These are phyloP conservation scores for Amiota minor DNA, from an alignment of 2,888 invertebrate genomes.

Conservation along the genomic window DNA sequence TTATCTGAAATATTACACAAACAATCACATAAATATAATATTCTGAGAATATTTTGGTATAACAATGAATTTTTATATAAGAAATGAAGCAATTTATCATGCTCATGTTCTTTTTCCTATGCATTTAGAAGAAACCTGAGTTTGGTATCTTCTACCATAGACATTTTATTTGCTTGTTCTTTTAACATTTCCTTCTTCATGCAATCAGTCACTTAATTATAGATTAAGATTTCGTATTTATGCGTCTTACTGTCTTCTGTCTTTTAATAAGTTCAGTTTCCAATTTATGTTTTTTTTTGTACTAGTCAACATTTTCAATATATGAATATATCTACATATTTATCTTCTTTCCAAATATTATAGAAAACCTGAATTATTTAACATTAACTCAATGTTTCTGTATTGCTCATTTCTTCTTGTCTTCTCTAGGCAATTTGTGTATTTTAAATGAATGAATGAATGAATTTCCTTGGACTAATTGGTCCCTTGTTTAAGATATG, in stretches of 20 bases:
- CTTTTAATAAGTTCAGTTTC: neutral
- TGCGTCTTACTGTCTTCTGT: neutral
- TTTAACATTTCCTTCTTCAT: neutral
- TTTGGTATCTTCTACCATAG: neutral
- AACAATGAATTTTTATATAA: too few species aligned
- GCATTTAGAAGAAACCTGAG: neutral
- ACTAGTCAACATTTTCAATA: neutral
- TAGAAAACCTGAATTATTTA: too few species aligned
- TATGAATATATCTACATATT: neutral
- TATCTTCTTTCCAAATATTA: too few species aligned
- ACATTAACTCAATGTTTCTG: neutral
- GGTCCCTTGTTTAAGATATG: neutral
- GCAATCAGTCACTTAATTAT: neutral
- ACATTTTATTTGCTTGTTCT: too few species aligned
- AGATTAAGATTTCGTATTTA: slow-evolving; percentile 10
- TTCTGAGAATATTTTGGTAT: too few species aligned
- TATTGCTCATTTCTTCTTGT: neutral
- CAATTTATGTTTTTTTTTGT: neutral
- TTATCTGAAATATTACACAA: too few species aligned
- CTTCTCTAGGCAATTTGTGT: neutral
- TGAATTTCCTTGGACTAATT: neutral
- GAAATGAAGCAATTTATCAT: slow-evolving; percentile 1
- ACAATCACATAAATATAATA: too few species aligned
- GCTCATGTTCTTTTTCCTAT: neutral
- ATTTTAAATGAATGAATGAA: neutral